phyloP scores from a whole-genome alignment of 2,113 vertebrate species.

The Cochlearius cochlearius region DNA sequence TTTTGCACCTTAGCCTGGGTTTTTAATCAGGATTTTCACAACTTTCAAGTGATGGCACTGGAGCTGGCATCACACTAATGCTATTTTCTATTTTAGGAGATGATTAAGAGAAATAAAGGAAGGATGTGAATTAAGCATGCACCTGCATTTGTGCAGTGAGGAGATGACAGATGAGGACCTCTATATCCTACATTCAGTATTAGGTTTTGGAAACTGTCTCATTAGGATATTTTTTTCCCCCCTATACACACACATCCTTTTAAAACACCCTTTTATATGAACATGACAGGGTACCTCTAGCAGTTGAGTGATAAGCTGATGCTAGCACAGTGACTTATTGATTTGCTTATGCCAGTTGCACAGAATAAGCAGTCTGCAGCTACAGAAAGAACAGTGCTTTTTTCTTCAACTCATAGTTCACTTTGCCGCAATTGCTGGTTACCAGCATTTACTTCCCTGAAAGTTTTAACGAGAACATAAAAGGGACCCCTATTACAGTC shows the following conservation, averaged over 20 bases:
- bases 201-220: not conserved
- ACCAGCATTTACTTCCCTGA: not conserved
- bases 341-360: not conserved
- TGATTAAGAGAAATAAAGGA: not conserved
- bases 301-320: not conserved
- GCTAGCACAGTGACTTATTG: not conserved
- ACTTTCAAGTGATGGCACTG: not conserved
- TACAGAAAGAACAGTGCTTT: not conserved
- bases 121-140: not conserved
- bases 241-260: not conserved
- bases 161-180: not conserved
- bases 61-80: not conserved
- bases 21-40: not conserved
- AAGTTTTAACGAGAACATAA: not conserved
- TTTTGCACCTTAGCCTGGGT: not conserved
- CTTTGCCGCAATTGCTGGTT: not conserved
- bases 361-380: not conserved
- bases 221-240: too few species aligned
- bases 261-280: not conserved
- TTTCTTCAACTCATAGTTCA: not conserved
- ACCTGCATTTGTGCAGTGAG: not conserved
- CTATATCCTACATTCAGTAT: not conserved
- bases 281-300: not conserved
- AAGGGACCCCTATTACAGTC: not conserved
- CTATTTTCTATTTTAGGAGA: not conserved